Base-by-base conservation (phyloP, 2,113 vertebrate genomes). In the Melanocharis versteri region DNA sequence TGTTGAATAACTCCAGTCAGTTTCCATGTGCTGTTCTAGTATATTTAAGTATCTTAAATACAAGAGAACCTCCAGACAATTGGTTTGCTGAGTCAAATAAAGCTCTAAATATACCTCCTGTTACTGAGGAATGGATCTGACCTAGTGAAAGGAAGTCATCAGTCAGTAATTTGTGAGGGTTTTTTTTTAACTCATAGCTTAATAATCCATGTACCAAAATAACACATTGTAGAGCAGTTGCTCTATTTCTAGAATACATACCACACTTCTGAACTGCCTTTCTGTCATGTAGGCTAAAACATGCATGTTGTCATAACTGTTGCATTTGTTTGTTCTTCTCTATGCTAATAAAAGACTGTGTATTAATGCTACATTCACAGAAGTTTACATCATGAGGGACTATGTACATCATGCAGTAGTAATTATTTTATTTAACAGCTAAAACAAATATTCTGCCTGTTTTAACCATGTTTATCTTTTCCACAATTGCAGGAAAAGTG, bases 401-500 rank as follows among this genome's bases (percentile, higher is more conserved):
- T 91, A 8, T n/a, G 17, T 71, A 64, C 19, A 26, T 48, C 14
- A 27, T 58, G 37, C 50, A 17, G 7, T 24, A 57, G 31, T 42
- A 65, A 60, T 53, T 23, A 22, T 78, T 86, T 58, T 62, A 23
- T 90, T 81, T 89, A 77, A 15, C 28, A 56, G 33, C 27, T 81
- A 15, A 66, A 87, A 51, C 14, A 86, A 77, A 5, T 51, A 7
- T 79, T 72, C 21, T 69, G 27, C 48, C 18, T 89, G 21, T 57
- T 91, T 95, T 87, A 90, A 94, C 76, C 22, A 21, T 93, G 37
- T 90, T 93, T 96, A 95, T 97, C 60, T 97, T 94, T 97, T 97
- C 76, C 96, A 97, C 92, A 97, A 83, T 73, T 95, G 35, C 90
- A 93, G 94, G 60, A 88, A 86, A 95, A 68, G n/a, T 73, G 87